Evolutionary conservation across 2,113 vertebrate species (phyloP).

Genomic region (Prochilodus magdalenae): DNA sequence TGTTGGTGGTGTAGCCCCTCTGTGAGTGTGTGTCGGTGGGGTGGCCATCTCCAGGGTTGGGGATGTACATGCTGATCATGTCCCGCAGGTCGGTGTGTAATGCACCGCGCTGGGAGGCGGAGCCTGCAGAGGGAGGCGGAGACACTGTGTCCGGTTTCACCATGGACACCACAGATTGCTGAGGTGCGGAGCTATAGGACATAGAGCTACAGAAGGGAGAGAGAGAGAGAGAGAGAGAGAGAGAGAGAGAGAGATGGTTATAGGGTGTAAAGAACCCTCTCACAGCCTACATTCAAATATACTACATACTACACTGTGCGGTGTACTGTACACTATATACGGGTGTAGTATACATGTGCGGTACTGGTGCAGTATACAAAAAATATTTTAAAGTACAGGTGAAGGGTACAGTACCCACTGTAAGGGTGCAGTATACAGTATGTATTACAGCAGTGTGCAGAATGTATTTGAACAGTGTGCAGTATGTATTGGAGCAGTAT

Average conservation of each 20-base stretch:
- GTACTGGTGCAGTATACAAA: no score
- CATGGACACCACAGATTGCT: constrained; percentile 61
- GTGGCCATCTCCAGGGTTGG: constrained; percentile 53
- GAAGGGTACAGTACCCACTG: no score
- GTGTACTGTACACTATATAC: no score
- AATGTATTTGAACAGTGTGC: background rate
- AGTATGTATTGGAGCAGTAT: background rate
- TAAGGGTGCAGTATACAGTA: no score
- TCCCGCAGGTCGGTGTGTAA: constrained; percentile 63
- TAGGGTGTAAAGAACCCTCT: no score
- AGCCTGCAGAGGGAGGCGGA: constrained; percentile 51
- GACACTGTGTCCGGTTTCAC: constrained; percentile 57
- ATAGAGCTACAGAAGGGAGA: constrained; percentile 49
- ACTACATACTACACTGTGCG: no score
- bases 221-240: background rate
- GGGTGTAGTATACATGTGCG: no score
- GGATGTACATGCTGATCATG: constrained; percentile 66
- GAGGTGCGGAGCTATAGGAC: constrained; percentile 58
- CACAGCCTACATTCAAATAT: background rate
- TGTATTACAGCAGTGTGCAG: no score
- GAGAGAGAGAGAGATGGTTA: background rate
- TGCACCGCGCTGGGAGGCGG: constrained; percentile 43
- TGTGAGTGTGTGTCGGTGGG: constrained; percentile 59
- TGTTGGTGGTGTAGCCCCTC: constrained; percentile 64
- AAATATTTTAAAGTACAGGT: no score